phyloP scores from a whole-genome alignment of 1,140 invertebrate species.

The Drosophila kikkawai region DNA sequence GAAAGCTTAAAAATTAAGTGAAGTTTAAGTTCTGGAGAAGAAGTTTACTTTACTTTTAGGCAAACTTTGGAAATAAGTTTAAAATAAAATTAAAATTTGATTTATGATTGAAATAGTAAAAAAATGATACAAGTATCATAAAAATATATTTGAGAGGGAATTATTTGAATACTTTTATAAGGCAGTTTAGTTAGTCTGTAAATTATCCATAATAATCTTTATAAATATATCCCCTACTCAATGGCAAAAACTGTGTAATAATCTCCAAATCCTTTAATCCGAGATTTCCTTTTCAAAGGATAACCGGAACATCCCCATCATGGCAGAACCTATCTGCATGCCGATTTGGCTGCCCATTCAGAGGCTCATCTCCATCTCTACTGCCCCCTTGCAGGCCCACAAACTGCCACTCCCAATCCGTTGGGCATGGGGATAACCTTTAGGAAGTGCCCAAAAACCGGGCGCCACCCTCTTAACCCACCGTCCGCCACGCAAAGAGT shows the following conservation, averaged over 20 bases:
- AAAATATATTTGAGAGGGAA: too few relatives aligned
- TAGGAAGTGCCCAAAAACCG: constrained; percentile 42
- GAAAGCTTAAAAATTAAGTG: not conserved
- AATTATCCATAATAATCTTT: too few relatives aligned
- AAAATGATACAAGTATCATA: too few relatives aligned
- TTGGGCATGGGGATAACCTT: constrained; percentile 63
- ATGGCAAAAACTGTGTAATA: not conserved
- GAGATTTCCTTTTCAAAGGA: not conserved
- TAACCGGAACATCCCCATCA: constrained; percentile 12
- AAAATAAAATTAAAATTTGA: too few relatives aligned
- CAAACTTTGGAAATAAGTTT: too few relatives aligned
- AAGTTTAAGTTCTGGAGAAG: not conserved
- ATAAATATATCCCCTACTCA: too few relatives aligned
- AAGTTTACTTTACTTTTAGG: too few relatives aligned
- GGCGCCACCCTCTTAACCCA: constrained; percentile 20
- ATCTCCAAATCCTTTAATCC: not conserved
- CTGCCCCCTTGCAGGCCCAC: not conserved
- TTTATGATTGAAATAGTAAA: too few relatives aligned
- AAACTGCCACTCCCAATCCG: constrained; percentile 27
- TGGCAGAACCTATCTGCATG: constrained; percentile 50
- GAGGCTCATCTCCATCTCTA: not conserved
- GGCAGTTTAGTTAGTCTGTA: too few relatives aligned
- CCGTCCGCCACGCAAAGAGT: constrained; percentile 60
- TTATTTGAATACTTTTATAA: too few relatives aligned
- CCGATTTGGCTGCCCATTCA: constrained; percentile 25